These are phyloP conservation scores for Cynopterus sphinx DNA, from an alignment of 2,797 vertebrate genomes.

Conservation along the genomic window DNA sequence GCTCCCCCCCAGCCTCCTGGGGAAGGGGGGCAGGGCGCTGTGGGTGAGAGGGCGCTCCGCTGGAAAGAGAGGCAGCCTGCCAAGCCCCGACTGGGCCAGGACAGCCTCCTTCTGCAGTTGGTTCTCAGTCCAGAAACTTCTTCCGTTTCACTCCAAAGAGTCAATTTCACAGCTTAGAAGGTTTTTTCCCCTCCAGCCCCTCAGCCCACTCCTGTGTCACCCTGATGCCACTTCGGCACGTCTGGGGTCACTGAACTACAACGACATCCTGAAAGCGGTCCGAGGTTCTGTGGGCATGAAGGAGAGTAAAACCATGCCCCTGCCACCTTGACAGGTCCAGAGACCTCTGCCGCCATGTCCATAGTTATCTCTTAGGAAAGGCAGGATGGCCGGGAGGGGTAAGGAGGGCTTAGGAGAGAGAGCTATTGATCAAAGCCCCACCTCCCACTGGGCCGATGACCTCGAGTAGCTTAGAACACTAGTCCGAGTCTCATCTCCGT, in stretches of 20 bases:
- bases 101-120: not conserved
- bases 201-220: slow-evolving; percentile 36
- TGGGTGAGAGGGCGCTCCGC: fast-evolving
- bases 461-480: not conserved
- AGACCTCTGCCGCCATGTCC: no score
- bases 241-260: not conserved
- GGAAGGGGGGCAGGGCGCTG: not conserved
- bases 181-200: fast-evolving
- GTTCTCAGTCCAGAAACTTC: not conserved
- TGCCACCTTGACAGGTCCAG: not conserved
- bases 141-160: not conserved
- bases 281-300: fast-evolving
- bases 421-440: not conserved
- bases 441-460: not conserved
- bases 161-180: not conserved
- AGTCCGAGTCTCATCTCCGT: not conserved
- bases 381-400: fast-evolving
- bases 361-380: not conserved
- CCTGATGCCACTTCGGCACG: not conserved
- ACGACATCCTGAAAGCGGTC: not conserved
- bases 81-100: not conserved
- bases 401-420: fast-evolving
- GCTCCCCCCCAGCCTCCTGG: not conserved
- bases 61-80: fast-evolving
- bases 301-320: not conserved